phyloP scores from a whole-genome alignment of 2,888 invertebrate genomes.

The Pyrocoelia pectoralis region DNA sequence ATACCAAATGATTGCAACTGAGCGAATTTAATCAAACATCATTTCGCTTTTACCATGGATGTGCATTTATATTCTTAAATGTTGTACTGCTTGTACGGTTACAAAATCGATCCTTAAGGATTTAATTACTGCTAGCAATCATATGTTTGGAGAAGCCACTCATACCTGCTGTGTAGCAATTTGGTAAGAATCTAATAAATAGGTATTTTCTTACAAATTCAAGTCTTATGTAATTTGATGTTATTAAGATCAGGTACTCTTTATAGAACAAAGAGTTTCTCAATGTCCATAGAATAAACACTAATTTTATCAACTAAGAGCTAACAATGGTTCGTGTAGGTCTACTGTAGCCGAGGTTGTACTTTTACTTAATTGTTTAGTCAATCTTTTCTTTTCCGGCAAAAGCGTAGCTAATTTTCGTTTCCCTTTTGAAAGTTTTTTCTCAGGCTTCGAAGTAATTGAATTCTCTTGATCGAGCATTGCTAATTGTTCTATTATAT shows the following conservation, averaged over 20 bases:
- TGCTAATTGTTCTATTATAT: constrained; percentile 82
- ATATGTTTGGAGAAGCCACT: no score
- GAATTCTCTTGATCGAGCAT: constrained; percentile 70
- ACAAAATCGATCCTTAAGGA: no score
- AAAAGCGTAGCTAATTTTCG: constrained; percentile 68
- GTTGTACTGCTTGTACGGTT: no score
- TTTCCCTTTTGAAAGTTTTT: constrained; percentile 69
- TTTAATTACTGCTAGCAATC: no score
- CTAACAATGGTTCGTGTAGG: constrained; percentile 70
- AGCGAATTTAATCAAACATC: no score
- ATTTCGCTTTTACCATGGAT: no score
- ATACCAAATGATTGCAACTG: no score
- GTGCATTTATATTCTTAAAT: no score
- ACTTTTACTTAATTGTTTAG: constrained; percentile 50
- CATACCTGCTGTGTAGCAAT: no score
- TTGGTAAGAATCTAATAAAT: no score
- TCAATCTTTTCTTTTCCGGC: constrained; percentile 64
- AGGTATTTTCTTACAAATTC: no score
- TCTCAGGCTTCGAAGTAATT: constrained; percentile 47
- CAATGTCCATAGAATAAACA: constrained; percentile 5
- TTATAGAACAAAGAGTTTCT: constrained; percentile 21
- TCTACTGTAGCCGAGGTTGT: constrained; percentile 57
- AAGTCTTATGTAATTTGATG: background rate
- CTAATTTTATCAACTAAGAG: constrained; percentile 66
- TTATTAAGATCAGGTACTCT: constrained; percentile 33